Evolutionary conservation across 2,888 invertebrate genomes (phyloP).

Genomic region (Eristalis tenax): DNA sequence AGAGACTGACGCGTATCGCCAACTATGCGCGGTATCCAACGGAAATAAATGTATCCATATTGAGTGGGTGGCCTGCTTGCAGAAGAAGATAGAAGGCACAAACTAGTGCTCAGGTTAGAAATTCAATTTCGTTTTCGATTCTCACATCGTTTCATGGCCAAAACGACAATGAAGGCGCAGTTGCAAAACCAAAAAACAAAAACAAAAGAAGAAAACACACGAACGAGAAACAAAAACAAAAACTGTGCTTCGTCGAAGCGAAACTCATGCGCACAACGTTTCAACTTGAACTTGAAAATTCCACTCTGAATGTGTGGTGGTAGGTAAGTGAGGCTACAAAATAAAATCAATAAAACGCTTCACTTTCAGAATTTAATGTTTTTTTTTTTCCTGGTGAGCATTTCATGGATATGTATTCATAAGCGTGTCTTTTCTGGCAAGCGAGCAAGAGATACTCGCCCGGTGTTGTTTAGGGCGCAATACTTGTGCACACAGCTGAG

Average conservation of each 20-base stretch:
- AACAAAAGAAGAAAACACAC: conserved; percentile 27
- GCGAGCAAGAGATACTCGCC: conserved; percentile 8
- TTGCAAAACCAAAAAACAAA: conserved; percentile 75
- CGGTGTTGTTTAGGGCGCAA: conserved; percentile 12
- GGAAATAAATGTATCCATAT: conserved; percentile 2
- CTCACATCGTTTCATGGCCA: conserved; percentile 20
- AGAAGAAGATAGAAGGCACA: not conserved
- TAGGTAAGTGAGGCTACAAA: conserved; percentile 70
- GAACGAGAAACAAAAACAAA: conserved; percentile 26
- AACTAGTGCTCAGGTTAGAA: conserved; percentile 6
- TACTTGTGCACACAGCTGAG: conserved; percentile 45
- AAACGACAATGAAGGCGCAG: conserved; percentile 58
- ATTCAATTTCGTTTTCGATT: conserved; percentile 59
- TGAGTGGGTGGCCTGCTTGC: conserved; percentile 25
- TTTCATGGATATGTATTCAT: conserved; percentile 9
- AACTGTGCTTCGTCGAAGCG: conserved; percentile 41
- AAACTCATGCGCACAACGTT: conserved; percentile 77
- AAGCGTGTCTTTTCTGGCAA: conserved; percentile 2
- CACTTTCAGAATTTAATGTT: conserved; percentile 61
- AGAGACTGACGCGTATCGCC: conserved; percentile 48
- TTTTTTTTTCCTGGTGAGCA: conserved; percentile 14
- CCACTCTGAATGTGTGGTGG: conserved; percentile 65
- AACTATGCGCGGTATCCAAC: conserved; percentile 30
- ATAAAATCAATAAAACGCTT: conserved; percentile 71
- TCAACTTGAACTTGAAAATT: conserved; percentile 81